Evolutionary conservation across 53 echinoderm and acorn worm genomes (phyloP), one percentile per base, ranked within the genome.

Genomic region (Henricia sp.): DNA sequence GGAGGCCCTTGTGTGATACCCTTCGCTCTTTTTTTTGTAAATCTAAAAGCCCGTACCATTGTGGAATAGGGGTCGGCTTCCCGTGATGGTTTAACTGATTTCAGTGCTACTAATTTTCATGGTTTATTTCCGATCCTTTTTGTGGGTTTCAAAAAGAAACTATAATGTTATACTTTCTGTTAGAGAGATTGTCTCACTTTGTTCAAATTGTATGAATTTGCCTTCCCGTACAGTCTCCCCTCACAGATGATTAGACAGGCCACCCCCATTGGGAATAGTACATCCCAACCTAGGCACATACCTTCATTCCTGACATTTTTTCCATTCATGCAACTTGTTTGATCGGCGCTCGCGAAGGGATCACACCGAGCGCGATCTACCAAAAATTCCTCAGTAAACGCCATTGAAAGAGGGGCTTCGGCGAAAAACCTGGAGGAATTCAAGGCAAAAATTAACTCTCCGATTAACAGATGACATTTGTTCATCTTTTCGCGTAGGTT

Each of bases 251-350:
- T 16, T 26, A 17, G 3, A 57, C 13, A 1, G 28, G 27, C 38
- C 37, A 21, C 30, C 77, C 77, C 77, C 4, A 16, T 17, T 14
- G 11, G 37, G 10, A 80, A 80, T 80, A 48, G 80, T 63, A 44
- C 34, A 64, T 62, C 46, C 80, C 80, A 57, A 32, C 43, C 35
- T 29, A 80, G 80, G 80, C 50, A 64, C 80, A 80, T 80, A 80
- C 86, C 95, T 90, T 93, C 93, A 93, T 93, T 95, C 93, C 93
- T 85, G 37, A 69, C 93, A 93, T 93, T 86, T 95, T 95, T 95
- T 95, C 93, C 87, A 80, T 80, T 80, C 80, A 80, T 89, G 87
- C 93, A 93, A 95, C 93, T 93, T 95, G 95, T 95, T 95, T 95
- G 95, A 95, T 95, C 91, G 89, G 83, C 76, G 93, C 87, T 54